Evolutionary conservation across 1,140 invertebrate species (phyloP).

Genomic region (Lordiphosa clarofinis): DNA sequence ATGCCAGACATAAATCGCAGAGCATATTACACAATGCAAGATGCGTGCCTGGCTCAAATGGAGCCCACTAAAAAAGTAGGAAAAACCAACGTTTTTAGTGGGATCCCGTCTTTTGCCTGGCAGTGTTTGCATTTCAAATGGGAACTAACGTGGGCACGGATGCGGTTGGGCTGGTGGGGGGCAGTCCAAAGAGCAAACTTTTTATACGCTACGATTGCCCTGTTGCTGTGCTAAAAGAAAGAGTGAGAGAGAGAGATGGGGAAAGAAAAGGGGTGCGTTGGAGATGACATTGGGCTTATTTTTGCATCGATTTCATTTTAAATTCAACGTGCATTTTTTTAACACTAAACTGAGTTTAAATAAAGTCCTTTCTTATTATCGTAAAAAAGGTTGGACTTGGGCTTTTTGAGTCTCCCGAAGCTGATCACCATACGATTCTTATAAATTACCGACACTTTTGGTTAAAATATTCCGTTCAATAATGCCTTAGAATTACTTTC

Average conservation of each 20-base stretch:
- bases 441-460: too few relatives aligned
- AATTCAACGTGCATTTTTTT: too few relatives aligned
- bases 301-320: too few relatives aligned
- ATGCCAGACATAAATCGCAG: constrained; percentile 71
- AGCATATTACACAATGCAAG: constrained; percentile 74
- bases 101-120: constrained; percentile 16
- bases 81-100: constrained; percentile 7
- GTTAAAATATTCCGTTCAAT: too few relatives aligned
- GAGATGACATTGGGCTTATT: constrained; percentile 16
- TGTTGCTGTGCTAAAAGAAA: constrained; percentile 50
- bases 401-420: too few relatives aligned
- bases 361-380: too few relatives aligned
- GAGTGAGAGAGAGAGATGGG: neutral
- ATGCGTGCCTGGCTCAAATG: constrained; percentile 65
- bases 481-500: too few relatives aligned
- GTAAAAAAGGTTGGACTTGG: too few relatives aligned
- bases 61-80: constrained; percentile 18
- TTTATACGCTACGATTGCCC: constrained; percentile 70
- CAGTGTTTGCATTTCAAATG: constrained; percentile 65
- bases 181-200: constrained; percentile 52
- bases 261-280: constrained; percentile 3
- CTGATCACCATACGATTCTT: too few relatives aligned
- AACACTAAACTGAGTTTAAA: too few relatives aligned
- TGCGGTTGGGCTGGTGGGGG: constrained; percentile 20
- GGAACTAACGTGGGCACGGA: neutral